Evolutionary conservation across 2,113 vertebrate species (phyloP).

Genomic region (Coregonus clupeaformis): DNA sequence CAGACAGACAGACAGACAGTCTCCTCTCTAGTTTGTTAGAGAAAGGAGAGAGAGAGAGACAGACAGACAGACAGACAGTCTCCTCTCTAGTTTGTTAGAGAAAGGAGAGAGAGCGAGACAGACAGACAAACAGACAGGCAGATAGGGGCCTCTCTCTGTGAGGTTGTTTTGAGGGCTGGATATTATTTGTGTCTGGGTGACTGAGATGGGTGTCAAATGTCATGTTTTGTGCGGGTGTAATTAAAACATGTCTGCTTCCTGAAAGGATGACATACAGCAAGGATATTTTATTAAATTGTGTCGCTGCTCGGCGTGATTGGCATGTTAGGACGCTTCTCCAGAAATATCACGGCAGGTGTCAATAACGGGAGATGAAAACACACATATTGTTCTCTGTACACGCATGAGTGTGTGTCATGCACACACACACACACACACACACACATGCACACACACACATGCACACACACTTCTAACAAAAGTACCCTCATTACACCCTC

Average conservation of each 20-base stretch:
- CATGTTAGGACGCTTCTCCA: constrained; percentile 33
- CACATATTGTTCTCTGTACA: background rate
- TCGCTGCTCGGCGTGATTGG: constrained; percentile 54
- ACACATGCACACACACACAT: background rate
- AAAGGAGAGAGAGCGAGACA: constrained; percentile 7
- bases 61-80: too few relatives aligned
- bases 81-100: too few relatives aligned
- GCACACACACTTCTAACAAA: background rate
- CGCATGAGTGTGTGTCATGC: background rate
- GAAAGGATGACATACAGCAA: constrained; percentile 55
- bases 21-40: too few relatives aligned
- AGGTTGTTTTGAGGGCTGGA: background rate
- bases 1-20: too few relatives aligned
- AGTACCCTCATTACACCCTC: background rate
- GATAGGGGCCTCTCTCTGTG: too few relatives aligned
- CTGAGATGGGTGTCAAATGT: constrained; percentile 41
- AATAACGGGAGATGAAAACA: constrained; percentile 23
- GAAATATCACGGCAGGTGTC: constrained; percentile 44
- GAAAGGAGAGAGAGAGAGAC: constrained; percentile 6
- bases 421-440: background rate
- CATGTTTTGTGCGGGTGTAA: constrained; percentile 54
- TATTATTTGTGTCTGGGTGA: constrained; percentile 31
- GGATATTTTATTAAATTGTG: constrained; percentile 61
- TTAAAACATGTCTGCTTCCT: constrained; percentile 54
- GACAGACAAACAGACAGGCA: too few relatives aligned